phyloP scores from a whole-genome alignment of 2,888 invertebrate genomes.

The Microchrysa polita region DNA sequence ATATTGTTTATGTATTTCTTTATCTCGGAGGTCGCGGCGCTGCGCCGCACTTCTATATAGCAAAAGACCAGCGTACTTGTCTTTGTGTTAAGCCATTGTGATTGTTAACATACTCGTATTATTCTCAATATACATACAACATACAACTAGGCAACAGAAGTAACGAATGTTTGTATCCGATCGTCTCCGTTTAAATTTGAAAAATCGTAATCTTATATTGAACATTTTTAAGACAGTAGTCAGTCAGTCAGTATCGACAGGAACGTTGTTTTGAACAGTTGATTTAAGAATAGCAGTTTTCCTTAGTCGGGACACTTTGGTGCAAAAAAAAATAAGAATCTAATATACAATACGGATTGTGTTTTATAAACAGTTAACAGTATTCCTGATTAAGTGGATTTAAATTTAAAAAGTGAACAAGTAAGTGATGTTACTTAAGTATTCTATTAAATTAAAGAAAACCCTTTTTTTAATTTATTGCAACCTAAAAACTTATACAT shows the following conservation, averaged over 20 bases:
- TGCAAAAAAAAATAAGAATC: too few species aligned
- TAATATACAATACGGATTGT: too few species aligned
- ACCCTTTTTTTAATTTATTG: too few species aligned
- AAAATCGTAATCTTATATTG: slow-evolving; percentile 41
- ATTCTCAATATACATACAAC: slow-evolving; percentile 7
- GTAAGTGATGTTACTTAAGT: too few species aligned
- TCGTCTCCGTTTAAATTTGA: background rate
- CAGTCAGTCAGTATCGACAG: slow-evolving; percentile 18
- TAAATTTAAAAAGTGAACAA: too few species aligned
- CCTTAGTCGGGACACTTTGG: too few species aligned
- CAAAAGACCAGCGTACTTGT: too few species aligned
- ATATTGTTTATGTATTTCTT: background rate
- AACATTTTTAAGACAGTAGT: slow-evolving; percentile 24
- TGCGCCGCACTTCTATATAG: background rate
- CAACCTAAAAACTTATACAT: too few species aligned
- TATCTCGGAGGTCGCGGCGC: slow-evolving; percentile 29
- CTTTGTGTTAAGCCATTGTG: slow-evolving; percentile 28
- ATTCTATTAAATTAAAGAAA: too few species aligned
- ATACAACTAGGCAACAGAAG: background rate
- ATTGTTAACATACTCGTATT: background rate
- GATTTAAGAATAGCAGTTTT: background rate
- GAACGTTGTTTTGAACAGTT: slow-evolving; percentile 27
- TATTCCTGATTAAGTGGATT: too few species aligned
- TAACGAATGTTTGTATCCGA: slow-evolving; percentile 3
- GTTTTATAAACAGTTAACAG: too few species aligned